Base-by-base conservation (phyloP, 2,888 invertebrate genomes). In the Timema cristinae region DNA sequence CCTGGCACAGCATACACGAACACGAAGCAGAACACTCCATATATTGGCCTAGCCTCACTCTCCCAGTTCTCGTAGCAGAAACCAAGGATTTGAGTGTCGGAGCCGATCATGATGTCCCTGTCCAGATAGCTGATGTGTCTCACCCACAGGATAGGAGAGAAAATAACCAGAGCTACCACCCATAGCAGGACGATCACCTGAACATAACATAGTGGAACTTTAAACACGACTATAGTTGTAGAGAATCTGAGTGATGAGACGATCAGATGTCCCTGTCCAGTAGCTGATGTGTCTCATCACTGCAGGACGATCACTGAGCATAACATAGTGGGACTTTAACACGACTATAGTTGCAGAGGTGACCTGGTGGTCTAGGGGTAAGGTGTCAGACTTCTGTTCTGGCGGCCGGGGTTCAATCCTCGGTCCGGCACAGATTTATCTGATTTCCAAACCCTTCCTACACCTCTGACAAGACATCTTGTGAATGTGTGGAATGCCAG, bases 1-100 rank as follows among this genome's bases (percentile, higher is more conserved):
- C 92, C 92, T 6, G 92, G 93, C 13, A 92, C 83, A 0, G 90
- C 89, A 78, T 92, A 93, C 54, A 92, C 90, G n/a, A 91, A 84
- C 2, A 89, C 83, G 78, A 92, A 92, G 78, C 90, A 90, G 78
- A 89, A 86, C 0, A 87, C 84, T 10, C 92, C 92, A 76, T 71
- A 89, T 32, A 68, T 66, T 48, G 71, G 59, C 9, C 72, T 52
- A 1, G 66, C 66, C 10, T 63, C 69, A n/a, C 63, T 66, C 13
- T 66, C 73, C 87, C 90, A 90, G 75, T 87, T 86, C 79, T 91
- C 91, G 0, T 85, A 85, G 78, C 91, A 92, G 77, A 88, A 72
- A n/a, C 61, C 66, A 47, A 54, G 67, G 16, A 67, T 49, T 63
- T 59, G 47, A 11, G 47, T 56, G 48, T 59, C 48, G 13, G 61